Evolutionary conservation across 2,113 vertebrate species (phyloP).

Genomic region (Rutilus rutilus): DNA sequence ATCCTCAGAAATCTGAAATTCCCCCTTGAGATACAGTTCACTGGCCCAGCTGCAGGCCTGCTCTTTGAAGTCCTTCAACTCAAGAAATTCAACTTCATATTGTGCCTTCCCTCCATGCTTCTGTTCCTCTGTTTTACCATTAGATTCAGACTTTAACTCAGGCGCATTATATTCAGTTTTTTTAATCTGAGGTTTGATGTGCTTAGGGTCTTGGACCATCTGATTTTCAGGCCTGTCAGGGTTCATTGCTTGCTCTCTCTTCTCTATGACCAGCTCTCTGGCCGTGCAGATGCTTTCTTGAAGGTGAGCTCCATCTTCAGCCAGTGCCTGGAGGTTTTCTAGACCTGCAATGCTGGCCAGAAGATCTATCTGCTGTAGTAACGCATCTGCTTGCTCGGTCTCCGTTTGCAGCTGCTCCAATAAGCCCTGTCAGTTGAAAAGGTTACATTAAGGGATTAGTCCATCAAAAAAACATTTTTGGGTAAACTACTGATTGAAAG

Average conservation of each 20-base stretch:
- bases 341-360: slow-evolving; percentile 67
- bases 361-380: slow-evolving; percentile 78
- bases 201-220: background rate
- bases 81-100: background rate
- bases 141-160: background rate
- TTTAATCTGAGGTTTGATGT: background rate
- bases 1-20: slow-evolving; percentile 32
- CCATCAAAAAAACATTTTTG: background rate
- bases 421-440: slow-evolving; percentile 57
- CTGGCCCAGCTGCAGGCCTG: slow-evolving; percentile 34
- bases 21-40: slow-evolving; percentile 37
- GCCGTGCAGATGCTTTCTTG: slow-evolving; percentile 71
- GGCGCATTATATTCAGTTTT: background rate
- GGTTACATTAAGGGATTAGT: background rate
- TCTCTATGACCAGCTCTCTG: slow-evolving; percentile 80
- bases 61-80: slow-evolving; percentile 35
- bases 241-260: slow-evolving; percentile 72
- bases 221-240: slow-evolving; percentile 12
- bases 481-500: background rate
- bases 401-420: slow-evolving; percentile 78
- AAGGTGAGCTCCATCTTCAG: slow-evolving; percentile 64
- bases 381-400: slow-evolving; percentile 74
- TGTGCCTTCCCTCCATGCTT: background rate
- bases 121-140: background rate
- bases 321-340: slow-evolving; percentile 74